Conservation (phyloP, 2,113 vertebrate species). For the Coracopsis vasa region DNA sequence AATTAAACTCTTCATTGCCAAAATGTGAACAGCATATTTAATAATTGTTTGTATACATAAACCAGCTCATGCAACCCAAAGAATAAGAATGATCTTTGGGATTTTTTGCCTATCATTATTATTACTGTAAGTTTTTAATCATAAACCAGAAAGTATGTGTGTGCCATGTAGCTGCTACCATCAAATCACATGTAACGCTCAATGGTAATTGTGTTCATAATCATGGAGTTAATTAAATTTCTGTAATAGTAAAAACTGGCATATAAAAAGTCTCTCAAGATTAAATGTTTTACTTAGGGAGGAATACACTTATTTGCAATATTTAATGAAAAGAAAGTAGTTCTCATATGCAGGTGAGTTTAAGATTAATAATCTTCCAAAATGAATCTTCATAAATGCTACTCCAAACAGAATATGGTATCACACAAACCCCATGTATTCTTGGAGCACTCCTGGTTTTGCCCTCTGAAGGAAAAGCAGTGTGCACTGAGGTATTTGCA, state of each 20-base stretch:
- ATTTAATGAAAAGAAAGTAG: background rate
- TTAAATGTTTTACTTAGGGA: slow-evolving; percentile 8
- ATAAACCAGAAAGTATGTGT: background rate
- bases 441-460: rapidly evolving
- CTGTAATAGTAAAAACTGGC: slow-evolving; percentile 17
- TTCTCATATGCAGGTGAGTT: background rate
- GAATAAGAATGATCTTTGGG: background rate
- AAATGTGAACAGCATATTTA: background rate
- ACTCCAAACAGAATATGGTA: background rate
- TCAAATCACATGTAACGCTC: slow-evolving; percentile 12
- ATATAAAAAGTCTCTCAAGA: slow-evolving; percentile 37
- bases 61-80: rapidly evolving
- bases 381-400: background rate
- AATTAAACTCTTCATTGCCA: background rate
- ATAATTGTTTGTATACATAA: background rate
- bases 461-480: background rate
- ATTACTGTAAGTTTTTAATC: background rate
- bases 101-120: background rate
- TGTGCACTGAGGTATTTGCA: rapidly evolving
- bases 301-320: background rate
- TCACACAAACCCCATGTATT: background rate
- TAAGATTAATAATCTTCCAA: background rate
- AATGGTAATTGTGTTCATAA: slow-evolving; percentile 44
- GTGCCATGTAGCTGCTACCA: background rate
- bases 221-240: slow-evolving; percentile 55